Percentiles rank a stretch among this genome's conserved stretches.
Conservation (phyloP, 2,113 vertebrate genomes). For the Phyllopteryx taeniolatus region DNA sequence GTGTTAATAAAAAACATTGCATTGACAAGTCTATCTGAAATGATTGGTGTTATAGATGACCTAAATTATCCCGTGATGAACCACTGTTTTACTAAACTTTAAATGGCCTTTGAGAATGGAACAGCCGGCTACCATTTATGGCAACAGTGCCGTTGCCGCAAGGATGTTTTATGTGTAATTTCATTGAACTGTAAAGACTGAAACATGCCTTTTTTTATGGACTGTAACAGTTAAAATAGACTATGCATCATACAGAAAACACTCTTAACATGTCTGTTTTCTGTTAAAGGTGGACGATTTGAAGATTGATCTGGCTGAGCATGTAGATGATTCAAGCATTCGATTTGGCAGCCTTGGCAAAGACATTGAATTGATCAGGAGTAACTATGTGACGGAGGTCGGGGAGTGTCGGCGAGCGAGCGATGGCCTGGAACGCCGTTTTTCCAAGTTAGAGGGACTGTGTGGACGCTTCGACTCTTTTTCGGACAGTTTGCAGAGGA, state of each 20-base stretch:
- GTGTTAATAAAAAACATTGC: too few species aligned
- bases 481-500: conserved; percentile 74
- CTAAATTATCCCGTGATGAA: background rate
- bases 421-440: conserved; percentile 73
- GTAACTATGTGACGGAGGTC: conserved; percentile 66
- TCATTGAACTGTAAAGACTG: background rate
- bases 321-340: conserved; percentile 69
- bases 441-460: conserved; percentile 82
- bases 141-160: background rate
- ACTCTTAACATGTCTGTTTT: conserved; percentile 23
- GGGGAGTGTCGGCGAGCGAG: conserved; percentile 66
- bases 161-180: conserved; percentile 12
- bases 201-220: conserved; percentile 15
- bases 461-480: conserved; percentile 79
- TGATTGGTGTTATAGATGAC: too few species aligned
- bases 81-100: background rate
- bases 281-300: conserved; percentile 72
- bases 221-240: conserved; percentile 14
- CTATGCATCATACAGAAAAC: background rate
- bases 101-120: conserved; percentile 1
- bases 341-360: conserved; percentile 68
- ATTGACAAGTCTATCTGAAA: too few species aligned
- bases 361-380: conserved; percentile 66
- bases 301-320: conserved; percentile 73
- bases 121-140: background rate